These are phyloP conservation scores for Drosophila ogumai DNA, from an alignment of 1,140 invertebrate species.

Conservation along the genomic window DNA sequence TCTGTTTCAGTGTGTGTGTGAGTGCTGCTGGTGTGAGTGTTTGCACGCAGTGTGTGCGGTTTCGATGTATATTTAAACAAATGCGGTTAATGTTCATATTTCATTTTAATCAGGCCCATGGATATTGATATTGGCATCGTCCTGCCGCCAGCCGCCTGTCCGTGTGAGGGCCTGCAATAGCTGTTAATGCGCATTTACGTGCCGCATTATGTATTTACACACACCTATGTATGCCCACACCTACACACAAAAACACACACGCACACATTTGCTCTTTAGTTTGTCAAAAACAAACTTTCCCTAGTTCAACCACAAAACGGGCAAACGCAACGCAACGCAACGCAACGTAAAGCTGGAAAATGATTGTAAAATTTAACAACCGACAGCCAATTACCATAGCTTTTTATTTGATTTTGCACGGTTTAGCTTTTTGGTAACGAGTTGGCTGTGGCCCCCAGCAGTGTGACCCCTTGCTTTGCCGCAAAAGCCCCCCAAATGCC, in stretches of 20 bases:
- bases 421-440: conserved; percentile 70
- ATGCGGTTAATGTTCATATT: conserved; percentile 82
- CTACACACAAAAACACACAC: conserved; percentile 2
- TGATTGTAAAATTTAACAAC: conserved; percentile 71
- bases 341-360: conserved; percentile 43
- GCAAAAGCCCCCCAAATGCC: conserved; percentile 6
- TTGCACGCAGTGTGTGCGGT: conserved; percentile 68
- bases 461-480: conserved; percentile 3
- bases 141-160: conserved; percentile 2
- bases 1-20: no score
- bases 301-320: conserved; percentile 51
- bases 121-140: conserved; percentile 56
- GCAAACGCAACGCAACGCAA: conserved; percentile 15
- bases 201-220: conserved; percentile 59
- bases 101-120: conserved; percentile 75
- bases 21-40: conserved; percentile 27
- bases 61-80: conserved; percentile 78
- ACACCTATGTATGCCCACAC: conserved; percentile 4
- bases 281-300: conserved; percentile 77
- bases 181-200: conserved; percentile 72
- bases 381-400: conserved; percentile 64
- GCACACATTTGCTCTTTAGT: conserved; percentile 53
- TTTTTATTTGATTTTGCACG: conserved; percentile 72
- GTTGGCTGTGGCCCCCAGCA: conserved; percentile 38
- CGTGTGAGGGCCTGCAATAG: conserved; percentile 18